Base-by-base conservation (phyloP, 1,140 invertebrate genomes). In the Ips typographus region DNA sequence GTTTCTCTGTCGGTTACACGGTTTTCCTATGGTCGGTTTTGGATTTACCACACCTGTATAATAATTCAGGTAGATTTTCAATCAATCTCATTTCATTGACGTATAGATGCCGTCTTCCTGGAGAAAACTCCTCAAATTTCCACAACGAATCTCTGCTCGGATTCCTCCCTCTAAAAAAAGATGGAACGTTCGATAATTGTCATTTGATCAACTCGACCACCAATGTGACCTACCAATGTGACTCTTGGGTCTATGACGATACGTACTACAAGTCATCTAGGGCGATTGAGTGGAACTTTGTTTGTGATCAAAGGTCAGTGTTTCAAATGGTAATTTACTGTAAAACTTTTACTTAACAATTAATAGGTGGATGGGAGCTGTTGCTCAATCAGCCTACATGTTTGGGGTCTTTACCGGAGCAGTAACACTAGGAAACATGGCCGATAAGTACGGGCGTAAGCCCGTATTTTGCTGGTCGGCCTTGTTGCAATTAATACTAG, bases 381-480 rank as follows among this genome's bases (percentile, higher is more conserved):
- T 92, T 7, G 89, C 91, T 0, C 93, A 95, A 77, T 91, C 85
- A 1, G 78, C 85, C 4, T 96, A 94, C 78, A 96, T 97, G 93
- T 84, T 94, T 65, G 95, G 95, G n/a, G 91, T 94, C 5, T 92
- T 96, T 57, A 84, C 89, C 3, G 94, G 94, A 2, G 92, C 93
- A 3, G 86, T 96, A 1, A 85, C 89, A 0, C 82, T 96, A n/a
- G 94, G 94, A 4, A 89, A 89, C 22, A 78, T 96, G 73, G 92
- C 94, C 0, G 95, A 98, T 77, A 94, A 91, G 83, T 89, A 89
- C 72, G 93, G 94, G 0, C 84, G 94, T 4, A 94, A 94, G 77
- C 88, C 84, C 1, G 87, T 93, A 64, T 92, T 94, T 74, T 91
- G 90, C 74, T 84, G 90, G 80, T 90, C 91, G 4, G 86, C 86